Evolutionary conservation across 1,140 invertebrate genomes (phyloP), one percentile per base, ranked within the genome.

Genomic region (Drosophila nebulosa): DNA sequence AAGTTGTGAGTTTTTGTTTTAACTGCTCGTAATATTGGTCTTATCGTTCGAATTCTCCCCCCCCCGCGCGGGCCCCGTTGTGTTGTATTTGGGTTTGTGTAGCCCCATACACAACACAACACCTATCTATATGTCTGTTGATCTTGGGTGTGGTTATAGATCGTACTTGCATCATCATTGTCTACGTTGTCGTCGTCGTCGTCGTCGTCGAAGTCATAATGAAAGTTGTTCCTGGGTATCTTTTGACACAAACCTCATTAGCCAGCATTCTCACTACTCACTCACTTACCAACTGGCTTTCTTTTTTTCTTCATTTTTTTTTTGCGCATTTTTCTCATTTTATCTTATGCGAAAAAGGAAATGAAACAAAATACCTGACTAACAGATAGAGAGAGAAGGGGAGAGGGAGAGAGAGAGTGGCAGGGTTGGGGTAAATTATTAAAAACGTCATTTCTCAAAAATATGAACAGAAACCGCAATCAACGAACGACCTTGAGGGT

Each of bases 401-500:
- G 58, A 36, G 59, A 81, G 85, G 74, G 69, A 39, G 16, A 42
- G 14, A 42, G 39, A 18, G 39, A 18, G 39, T 14, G 16, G 39
- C 10, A 21, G 39, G 39, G 80, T 86, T 85, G n/a, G n/a, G n/a
- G n/a, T n/a, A n/a, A n/a, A 81, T 85, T 86, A 85, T 78, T n/a
- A n/a, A n/a, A n/a, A n/a, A 74, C 67, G 69, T 59, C 35, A 56
- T 74, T 66, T 66, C 52, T 57, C n/a, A 53, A 70, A 51, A 70
- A 58, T 30, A n/a, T 39, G 39, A 70, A 74, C 68, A 73, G 70
- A 86, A 81, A 72, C 74, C 74, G 83, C 83, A 88, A 88, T 88
- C 84, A 88, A 71, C 63, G 66, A 79, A 88, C 83, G 83, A 88
- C 83, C 83, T 88, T 88, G 83, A 88, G 64, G 75, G 60, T 78